Evolutionary conservation across 2,113 vertebrate species (phyloP), one percentile per base, ranked within the genome.

Genomic region (Cinclus mexicanus): DNA sequence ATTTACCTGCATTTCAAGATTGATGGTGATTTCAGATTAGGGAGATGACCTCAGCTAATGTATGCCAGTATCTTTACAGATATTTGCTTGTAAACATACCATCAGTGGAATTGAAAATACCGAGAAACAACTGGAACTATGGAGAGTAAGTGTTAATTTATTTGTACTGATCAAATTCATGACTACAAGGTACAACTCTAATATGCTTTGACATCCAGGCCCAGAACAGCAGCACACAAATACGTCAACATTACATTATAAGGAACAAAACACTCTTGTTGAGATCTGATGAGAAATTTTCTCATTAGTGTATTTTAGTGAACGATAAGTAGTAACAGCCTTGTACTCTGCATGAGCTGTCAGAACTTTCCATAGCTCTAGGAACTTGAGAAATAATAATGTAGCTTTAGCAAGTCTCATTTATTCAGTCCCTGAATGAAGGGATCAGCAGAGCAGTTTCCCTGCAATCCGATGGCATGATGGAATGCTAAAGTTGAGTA

Each of bases 301-400:
- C 93, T 93, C 89, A 93, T 93, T 94, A 94, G 91, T 85, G 47
- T 59, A 41, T 77, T 95, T 90, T 87, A 80, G 80, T 90, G 92
- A 75, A 96, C 86, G 95, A 93, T 84, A 77, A 89, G 77, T 70
- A 60, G 50, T 59, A 94, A 90, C 70, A 72, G 65, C 37, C 55
- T 74, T 89, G 70, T 87, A 65, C 90, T 94, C 86, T 95, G 90
- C 83, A 14, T 94, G 92, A 94, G 83, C 72, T 96, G 89, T 95
- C 92, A 92, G 70, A 78, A 87, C 53, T 91, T 89, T 78, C 89
- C 29, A n/a, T 71, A 79, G 79, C 74, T 85, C 56, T 68, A 49
- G 68, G 42, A 83, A 89, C 17, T 44, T 68, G 74, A 83, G 71
- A 83, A 97, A 83, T 90, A 90, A 57, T 56, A 67, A 85, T 35